Conservation (phyloP, 2,113 vertebrate species). For the Loxodonta africana region DNA sequence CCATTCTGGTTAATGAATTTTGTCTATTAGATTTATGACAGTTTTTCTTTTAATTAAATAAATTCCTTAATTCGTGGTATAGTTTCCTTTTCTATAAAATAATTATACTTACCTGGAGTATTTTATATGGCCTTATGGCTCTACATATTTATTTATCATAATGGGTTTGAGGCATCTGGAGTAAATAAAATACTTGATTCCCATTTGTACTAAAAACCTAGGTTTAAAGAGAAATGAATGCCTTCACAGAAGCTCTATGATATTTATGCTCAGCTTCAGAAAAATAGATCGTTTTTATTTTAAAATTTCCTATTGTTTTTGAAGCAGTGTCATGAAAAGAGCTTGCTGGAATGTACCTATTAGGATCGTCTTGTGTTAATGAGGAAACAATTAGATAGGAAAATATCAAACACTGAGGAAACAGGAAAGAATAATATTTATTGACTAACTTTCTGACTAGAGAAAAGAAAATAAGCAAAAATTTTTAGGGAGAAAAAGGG, state of each 20-base stretch:
- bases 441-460: neutral
- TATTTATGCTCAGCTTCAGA: neutral
- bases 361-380: neutral
- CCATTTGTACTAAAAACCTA: constrained; percentile 10
- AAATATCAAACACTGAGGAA: neutral
- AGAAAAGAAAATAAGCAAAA: constrained; percentile 30
- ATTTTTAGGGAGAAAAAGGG: neutral
- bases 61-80: neutral
- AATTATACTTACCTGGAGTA: neutral
- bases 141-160: neutral
- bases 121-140: neutral
- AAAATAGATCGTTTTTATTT: neutral
- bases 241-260: neutral
- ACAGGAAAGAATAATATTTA: neutral
- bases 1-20: neutral
- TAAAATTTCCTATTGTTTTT: neutral
- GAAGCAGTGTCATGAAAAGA: neutral
- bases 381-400: neutral
- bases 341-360: neutral
- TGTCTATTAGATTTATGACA: neutral
- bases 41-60: constrained; percentile 53
- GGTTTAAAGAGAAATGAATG: constrained; percentile 21
- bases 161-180: neutral
- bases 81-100: constrained; percentile 49
- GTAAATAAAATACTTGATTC: neutral